These are phyloP conservation scores for Glaucopsyche alexis DNA, from an alignment of 2,888 invertebrate species.

Conservation along the genomic window DNA sequence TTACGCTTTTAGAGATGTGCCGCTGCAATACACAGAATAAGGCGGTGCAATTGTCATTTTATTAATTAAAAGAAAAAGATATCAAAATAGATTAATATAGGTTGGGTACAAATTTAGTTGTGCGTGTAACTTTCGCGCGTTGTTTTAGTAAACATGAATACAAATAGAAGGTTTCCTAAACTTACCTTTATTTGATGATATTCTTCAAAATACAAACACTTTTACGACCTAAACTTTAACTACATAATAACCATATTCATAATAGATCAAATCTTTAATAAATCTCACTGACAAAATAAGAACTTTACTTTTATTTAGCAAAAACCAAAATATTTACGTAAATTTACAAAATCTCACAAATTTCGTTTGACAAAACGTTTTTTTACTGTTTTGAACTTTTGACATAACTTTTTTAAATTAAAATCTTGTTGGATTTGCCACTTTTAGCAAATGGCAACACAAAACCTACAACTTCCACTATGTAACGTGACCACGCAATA, in stretches of 20 bases:
- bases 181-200: conserved; percentile 16
- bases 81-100: not conserved
- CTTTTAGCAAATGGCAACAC: no score
- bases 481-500: no score
- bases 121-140: conserved; percentile 51
- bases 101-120: conserved; percentile 37
- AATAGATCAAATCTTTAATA: not conserved
- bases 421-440: no score
- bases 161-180: conserved; percentile 36
- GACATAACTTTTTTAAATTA: not conserved
- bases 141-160: conserved; percentile 44
- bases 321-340: conserved; percentile 16
- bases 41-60: conserved; percentile 53
- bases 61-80: conserved; percentile 40
- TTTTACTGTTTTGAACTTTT: not conserved
- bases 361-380: not conserved
- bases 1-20: conserved; percentile 43
- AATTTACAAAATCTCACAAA: conserved; percentile 1
- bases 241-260: not conserved
- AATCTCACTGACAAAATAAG: not conserved
- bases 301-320: not conserved
- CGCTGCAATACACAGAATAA: conserved; percentile 62
- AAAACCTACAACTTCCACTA: no score
- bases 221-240: not conserved
- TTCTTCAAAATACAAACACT: conserved; percentile 1